Base-by-base conservation (phyloP, 2,888 invertebrate genomes). In the Dolichopus griseipennis region DNA sequence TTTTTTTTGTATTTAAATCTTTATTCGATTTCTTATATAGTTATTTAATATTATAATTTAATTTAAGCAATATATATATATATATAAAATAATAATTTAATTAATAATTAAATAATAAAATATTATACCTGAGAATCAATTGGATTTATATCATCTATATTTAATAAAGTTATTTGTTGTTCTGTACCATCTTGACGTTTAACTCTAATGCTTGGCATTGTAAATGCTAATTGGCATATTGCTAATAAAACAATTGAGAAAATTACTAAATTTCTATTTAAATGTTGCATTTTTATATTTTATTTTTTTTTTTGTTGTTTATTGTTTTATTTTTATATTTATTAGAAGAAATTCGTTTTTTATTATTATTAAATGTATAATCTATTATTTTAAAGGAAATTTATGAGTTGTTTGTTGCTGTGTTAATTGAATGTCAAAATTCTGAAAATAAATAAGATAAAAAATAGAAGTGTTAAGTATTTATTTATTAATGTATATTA, bases 71-170 rank as follows among this genome's bases (percentile, higher is more conserved):
- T 41, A 2, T 41, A 41, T 41, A 41, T 27, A 27, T 27, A 7
- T 41, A 41, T 41, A 41, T 41, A 41, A 37, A 41, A 41, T 41
- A 15, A 41, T 27, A 27, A 27, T 27, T 27, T 27, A 5, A 27
- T 5, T 27, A 27, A n/a, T n/a, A n/a, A n/a, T n/a, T n/a, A n/a
- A n/a, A n/a, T n/a, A n/a, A n/a, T n/a, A n/a, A n/a, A n/a, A n/a
- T n/a, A n/a, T n/a, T n/a, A n/a, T n/a, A n/a, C 81, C 81, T 80
- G 79, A 69, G 76, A 74, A 70, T 80, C 79, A 68, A 79, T 76
- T 66, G 81, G 81, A 73, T 79, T 81, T 69, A 81, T 70, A 65
- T 79, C 78, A 20, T 33, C 33, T 62, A 22, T 9, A 62, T 22
- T 62, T 20, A 22, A 20, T 62, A 62, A 62, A 12, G 62, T 62